Percentiles rank a stretch among this genome's conserved stretches.
Evolutionary conservation across 2,797 vertebrate genomes (phyloP).

Genomic region (Pantherophis alleghaniensis): DNA sequence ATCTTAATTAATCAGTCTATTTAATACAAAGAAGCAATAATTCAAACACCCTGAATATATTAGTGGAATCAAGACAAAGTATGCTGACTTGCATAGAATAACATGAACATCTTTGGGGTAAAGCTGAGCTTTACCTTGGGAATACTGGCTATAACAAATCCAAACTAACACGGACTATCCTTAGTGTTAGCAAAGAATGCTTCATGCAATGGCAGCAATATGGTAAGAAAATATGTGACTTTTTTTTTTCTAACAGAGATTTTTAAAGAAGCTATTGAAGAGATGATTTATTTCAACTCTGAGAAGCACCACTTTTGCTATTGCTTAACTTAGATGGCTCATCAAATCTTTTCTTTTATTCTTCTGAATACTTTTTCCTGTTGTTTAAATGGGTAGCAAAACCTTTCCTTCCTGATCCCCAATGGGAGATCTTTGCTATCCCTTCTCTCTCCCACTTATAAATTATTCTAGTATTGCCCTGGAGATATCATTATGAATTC

Average conservation of each 20-base stretch:
- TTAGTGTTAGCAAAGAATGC: not conserved
- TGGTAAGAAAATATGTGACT: not conserved
- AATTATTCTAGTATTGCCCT: slow-evolving; percentile 31
- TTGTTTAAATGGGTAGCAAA: slow-evolving; percentile 2
- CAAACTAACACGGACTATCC: not conserved
- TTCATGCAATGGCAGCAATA: not conserved
- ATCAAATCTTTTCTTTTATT: slow-evolving; percentile 13
- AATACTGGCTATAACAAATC: not conserved
- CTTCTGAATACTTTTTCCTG: not conserved
- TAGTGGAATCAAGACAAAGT: not conserved
- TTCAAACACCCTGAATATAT: not conserved
- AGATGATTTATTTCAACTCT: not conserved
- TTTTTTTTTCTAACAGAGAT: not conserved
- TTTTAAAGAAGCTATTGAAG: not conserved
- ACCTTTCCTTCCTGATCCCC: slow-evolving; percentile 12
- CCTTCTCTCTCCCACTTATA: slow-evolving; percentile 1
- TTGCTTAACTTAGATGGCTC: not conserved
- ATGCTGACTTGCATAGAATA: not conserved
- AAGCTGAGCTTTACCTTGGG: not conserved
- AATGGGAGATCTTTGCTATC: not conserved
- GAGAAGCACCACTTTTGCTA: not conserved
- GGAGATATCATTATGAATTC: slow-evolving; percentile 32
- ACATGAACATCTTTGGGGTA: not conserved
- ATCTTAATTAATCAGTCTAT: not conserved
- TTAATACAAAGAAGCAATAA: not conserved